Evolutionary conservation across 37 sponge, comb jelly and placozoan species (phyloP).

Genomic region (Tethya wilhelma): DNA sequence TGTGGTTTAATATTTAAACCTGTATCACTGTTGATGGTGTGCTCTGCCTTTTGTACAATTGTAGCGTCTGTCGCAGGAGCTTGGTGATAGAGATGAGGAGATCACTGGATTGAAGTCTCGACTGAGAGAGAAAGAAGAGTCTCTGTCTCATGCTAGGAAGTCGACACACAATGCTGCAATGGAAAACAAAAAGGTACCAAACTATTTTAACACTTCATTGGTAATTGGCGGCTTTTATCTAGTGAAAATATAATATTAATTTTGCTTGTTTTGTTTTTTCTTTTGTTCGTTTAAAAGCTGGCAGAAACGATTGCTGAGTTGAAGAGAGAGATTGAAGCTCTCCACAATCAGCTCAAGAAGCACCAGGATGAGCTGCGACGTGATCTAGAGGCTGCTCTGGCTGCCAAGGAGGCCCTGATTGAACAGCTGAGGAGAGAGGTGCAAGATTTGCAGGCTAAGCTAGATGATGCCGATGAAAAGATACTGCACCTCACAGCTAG

Average conservation of each 20-base stretch:
- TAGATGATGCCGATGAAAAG: conserved; percentile 52
- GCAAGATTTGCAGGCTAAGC: conserved; percentile 34
- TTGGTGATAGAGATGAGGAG: conserved; percentile 16
- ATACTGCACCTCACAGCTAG: conserved; percentile 46
- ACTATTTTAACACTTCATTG: no score
- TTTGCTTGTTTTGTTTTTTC: neutral
- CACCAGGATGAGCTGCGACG: conserved; percentile 5
- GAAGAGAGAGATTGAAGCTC: conserved; percentile 34
- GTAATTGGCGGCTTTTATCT: no score
- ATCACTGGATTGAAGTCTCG: conserved; percentile 22
- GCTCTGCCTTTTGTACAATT: neutral
- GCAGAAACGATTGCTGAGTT: conserved; percentile 14
- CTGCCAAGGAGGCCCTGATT: conserved; percentile 63
- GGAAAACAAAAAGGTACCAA: conserved; percentile 35
- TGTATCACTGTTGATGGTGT: neutral
- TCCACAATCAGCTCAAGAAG: conserved; percentile 18
- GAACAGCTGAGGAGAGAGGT: conserved; percentile 52
- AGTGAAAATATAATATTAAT: no score
- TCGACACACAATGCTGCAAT: conserved; percentile 20
- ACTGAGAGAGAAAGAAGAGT: conserved; percentile 49
- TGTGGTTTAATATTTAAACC: neutral
- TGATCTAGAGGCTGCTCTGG: conserved; percentile 41
- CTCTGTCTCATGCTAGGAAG: conserved; percentile 14
- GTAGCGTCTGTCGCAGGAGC: conserved; percentile 10
- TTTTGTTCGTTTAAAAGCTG: conserved; percentile 19